Base-by-base conservation (phyloP, 1,140 invertebrate genomes). In the Zaprionus africanus region DNA sequence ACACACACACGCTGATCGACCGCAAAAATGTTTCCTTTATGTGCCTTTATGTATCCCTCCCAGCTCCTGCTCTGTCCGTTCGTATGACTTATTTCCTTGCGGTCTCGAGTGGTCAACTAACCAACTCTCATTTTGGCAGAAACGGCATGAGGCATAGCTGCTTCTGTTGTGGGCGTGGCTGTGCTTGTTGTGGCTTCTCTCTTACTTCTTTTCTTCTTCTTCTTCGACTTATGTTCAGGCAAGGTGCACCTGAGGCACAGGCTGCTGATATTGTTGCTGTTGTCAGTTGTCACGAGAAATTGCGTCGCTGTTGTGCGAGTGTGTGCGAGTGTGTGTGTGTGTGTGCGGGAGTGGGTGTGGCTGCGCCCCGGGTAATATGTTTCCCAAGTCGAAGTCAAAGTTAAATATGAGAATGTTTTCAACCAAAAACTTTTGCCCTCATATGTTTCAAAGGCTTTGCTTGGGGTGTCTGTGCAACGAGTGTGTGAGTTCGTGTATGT, bases 321-420 rank as follows among this genome's bases (percentile, higher is more conserved):
- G n/a, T 43, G 22, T 19, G 41, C n/a, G n/a, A n/a, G n/a, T 61
- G 26, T 38, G 28, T 24, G 31, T 36, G 46, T n/a, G 19, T 17
- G 17, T 11, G n/a, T 6, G 7, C 9, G 46, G 4, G 46, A 0
- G 7, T 12, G 46, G 46, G 19, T 22, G 46, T 51, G 19, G 11
- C 46, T 51, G n/a, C 15, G 17, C 62, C 53, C 53, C 51, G 41
- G 53, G 61, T 81, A 81, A 76, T 70, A 81, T 85, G 75, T 58
- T 72, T 34, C 71, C 71, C 58, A 71, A 78, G 69, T 75, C 61
- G 62, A 60, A 81, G 72, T 72, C 72, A 68, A 67, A 61, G 71
- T 79, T 68, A 86, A 81, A 79, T 81, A 81, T 85, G 82, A 79
- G 61, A 72, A 81, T 79, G 62, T 71, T 67, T 71, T 78, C 36